Evolutionary conservation across 2,113 vertebrate species (phyloP).

Genomic region (Ctenomys sociabilis): DNA sequence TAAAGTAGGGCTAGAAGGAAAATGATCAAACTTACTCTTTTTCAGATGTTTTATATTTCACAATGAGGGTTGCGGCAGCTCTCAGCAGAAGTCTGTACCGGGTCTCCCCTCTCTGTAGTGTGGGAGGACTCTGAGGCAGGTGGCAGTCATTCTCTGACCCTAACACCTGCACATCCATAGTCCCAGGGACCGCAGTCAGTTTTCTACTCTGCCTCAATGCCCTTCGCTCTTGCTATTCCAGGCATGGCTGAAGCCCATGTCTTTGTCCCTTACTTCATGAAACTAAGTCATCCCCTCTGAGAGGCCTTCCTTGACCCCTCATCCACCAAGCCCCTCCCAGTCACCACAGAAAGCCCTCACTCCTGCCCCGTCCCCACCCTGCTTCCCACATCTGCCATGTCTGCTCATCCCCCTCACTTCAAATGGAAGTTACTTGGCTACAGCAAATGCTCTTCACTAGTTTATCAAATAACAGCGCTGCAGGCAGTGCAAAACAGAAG

Average conservation of each 20-base stretch:
- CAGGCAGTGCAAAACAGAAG: not conserved
- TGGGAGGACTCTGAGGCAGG: not conserved
- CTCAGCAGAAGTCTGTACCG: not conserved
- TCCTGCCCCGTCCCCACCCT: not conserved
- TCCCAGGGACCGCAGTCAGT: not conserved
- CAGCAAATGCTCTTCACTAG: not conserved
- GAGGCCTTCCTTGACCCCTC: not conserved
- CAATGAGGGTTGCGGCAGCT: not conserved
- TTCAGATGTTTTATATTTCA: constrained; percentile 13
- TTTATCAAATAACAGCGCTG: not conserved
- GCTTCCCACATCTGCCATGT: not conserved
- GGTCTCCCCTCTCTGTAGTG: not conserved
- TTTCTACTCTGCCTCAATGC: not conserved
- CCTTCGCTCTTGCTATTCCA: not conserved
- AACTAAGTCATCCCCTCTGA: not conserved
- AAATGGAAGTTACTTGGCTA: not conserved
- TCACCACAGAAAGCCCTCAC: not conserved
- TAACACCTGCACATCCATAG: not conserved
- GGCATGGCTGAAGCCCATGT: not conserved
- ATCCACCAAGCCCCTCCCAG: not conserved
- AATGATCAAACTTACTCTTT: not conserved
- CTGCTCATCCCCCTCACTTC: not conserved
- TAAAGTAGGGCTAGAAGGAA: not conserved
- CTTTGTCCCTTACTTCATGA: not conserved
- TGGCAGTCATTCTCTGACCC: not conserved